phyloP scores from a whole-genome alignment of 2,797 vertebrate genomes.

The Graptemys geographica region DNA sequence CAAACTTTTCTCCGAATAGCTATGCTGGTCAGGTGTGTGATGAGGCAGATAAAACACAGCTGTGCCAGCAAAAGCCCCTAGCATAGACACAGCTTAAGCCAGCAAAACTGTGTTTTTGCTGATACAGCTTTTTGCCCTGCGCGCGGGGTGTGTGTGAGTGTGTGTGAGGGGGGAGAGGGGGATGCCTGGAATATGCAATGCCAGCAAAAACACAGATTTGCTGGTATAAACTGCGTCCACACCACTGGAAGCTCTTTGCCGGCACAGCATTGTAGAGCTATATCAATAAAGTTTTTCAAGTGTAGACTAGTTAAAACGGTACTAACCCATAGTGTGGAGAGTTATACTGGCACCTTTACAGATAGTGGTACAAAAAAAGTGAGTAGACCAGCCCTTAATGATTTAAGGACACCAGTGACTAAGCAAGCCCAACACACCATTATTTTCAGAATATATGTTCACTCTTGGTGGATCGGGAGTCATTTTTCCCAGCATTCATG shows the following conservation, averaged over 20 bases:
- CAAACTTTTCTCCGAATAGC: not conserved
- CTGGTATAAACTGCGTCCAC: not conserved
- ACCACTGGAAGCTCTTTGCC: not conserved
- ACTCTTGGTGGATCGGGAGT: not conserved
- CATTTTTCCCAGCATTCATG: not conserved
- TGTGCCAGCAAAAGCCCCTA: not conserved
- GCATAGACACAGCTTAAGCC: fast-evolving
- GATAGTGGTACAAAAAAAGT: not conserved
- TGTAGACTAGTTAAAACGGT: not conserved
- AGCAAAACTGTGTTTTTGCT: not conserved
- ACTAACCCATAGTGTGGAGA: not conserved
- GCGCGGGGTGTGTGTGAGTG: too few species aligned
- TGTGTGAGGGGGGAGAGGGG: too few species aligned
- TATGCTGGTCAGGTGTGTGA: not conserved
- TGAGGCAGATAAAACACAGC: not conserved
- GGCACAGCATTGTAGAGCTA: not conserved
- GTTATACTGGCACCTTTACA: not conserved
- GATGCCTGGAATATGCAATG: not conserved
- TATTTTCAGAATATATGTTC: not conserved
- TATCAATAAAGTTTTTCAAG: not conserved
- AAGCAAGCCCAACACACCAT: not conserved
- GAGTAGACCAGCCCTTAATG: fast-evolving
- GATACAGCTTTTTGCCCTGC: not conserved
- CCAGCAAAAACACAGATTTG: not conserved
- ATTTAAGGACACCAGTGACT: not conserved